phyloP scores from a whole-genome alignment of 2,888 invertebrate genomes.

The Disparrhopalites patrizii region DNA sequence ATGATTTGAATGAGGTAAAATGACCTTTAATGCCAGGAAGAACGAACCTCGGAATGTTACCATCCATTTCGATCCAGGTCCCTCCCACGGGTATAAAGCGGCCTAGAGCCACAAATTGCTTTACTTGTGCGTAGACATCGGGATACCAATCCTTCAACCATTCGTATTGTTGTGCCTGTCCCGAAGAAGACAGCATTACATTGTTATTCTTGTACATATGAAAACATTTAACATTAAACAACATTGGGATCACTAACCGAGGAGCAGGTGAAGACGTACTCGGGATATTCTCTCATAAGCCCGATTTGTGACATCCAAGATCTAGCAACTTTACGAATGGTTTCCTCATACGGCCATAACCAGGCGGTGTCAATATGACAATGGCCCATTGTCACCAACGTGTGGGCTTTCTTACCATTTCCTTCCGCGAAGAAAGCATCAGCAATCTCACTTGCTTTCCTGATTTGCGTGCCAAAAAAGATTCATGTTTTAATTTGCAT shows the following conservation, averaged over 20 bases:
- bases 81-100: slow-evolving; percentile 56
- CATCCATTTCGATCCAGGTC: slow-evolving; percentile 57
- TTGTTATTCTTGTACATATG: no score
- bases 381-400: slow-evolving; percentile 53
- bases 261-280: slow-evolving; percentile 28
- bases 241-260: slow-evolving; percentile 49
- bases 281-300: slow-evolving; percentile 54
- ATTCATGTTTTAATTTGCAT: no score
- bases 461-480: slow-evolving; percentile 37
- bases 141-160: slow-evolving; percentile 56
- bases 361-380: slow-evolving; percentile 57
- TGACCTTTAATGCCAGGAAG: not conserved
- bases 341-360: slow-evolving; percentile 57
- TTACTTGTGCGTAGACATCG: slow-evolving; percentile 52
- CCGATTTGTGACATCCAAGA: slow-evolving; percentile 53
- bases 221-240: slow-evolving; percentile 53
- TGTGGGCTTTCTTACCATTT: slow-evolving; percentile 53
- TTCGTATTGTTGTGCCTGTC: slow-evolving; percentile 51
- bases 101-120: slow-evolving; percentile 48
- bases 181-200: no score
- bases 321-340: slow-evolving; percentile 55
- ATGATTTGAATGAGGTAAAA: not conserved
- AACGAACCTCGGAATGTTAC: slow-evolving; percentile 50
- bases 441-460: slow-evolving; percentile 51
- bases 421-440: slow-evolving; percentile 52